Evolutionary conservation across 1,140 invertebrate genomes (phyloP), one percentile per base, ranked within the genome.

Genomic region (Polypedilum vanderplanki): DNA sequence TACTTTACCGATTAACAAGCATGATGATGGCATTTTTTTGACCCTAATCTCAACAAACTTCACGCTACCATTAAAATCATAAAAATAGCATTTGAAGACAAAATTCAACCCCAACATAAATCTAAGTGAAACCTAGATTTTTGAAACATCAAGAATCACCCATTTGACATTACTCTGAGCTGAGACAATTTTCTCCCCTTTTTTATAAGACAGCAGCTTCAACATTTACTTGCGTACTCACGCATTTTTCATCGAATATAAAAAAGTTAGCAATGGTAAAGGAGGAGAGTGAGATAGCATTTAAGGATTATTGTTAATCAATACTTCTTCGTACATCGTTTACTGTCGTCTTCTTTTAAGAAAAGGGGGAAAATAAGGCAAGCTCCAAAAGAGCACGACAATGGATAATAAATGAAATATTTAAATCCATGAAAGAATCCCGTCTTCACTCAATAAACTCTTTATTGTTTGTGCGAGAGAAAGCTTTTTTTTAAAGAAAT

Each of bases 1-100:
- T 12, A 57, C n/a, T 57, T 3, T 15, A 15, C 46, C 46, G 46
- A 57, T 57, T 57, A 57, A 57, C 46, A 15, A 57, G 46, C 46
- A 57, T 57, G 46, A 57, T 57, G 46, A 57, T 57, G 46, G 12
- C 46, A n/a, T 12, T 57, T 57, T 33, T 57, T 57, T 57, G 46
- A 57, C 46, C 46, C 46, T 57, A 57, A 57, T 57, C 46, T n/a
- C n/a, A 57, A 57, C 46, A 57, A 12, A 57, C n/a, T 57, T 57
- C 46, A 57, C 46, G 46, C 46, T 57, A 57, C 46, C n/a, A 57
- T 57, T 57, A 57, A 57, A 57, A n/a, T 57, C 46, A 57, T 57
- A 12, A n/a, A n/a, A 57, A 57, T 12, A 12, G 46, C 15, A 57
- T 33, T 33, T 33, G 24, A 33, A 33, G 24, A 33, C 24, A 33